Percentiles rank a stretch among this genome's conserved stretches.
These are phyloP conservation scores for Oryzias woworae DNA, from an alignment of 2,113 vertebrate species.

Conservation along the genomic window DNA sequence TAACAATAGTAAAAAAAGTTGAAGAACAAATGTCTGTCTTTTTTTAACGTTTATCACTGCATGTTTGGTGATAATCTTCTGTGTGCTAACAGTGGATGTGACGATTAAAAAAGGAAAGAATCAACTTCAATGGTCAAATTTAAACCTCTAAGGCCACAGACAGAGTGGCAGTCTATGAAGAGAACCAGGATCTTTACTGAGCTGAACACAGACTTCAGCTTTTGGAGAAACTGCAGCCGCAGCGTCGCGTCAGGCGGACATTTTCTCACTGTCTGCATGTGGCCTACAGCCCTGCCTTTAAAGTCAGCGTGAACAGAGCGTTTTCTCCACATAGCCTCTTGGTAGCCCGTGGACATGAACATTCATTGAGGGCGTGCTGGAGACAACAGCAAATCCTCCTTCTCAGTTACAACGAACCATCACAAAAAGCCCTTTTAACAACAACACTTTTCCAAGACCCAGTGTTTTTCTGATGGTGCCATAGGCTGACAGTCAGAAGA, in stretches of 20 bases:
- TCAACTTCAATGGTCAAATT: constrained; percentile 40
- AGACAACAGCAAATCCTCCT: constrained; percentile 31
- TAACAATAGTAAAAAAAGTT: constrained; percentile 74
- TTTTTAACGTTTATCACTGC: constrained; percentile 64
- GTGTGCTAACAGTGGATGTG: constrained; percentile 59
- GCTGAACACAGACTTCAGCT: constrained; percentile 37
- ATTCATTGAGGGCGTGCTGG: constrained; percentile 54
- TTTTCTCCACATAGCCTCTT: constrained; percentile 1
- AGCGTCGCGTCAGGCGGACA: constrained; percentile 40
- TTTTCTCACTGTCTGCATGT: constrained; percentile 25
- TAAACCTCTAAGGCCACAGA: constrained; percentile 56
- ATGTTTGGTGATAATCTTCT: constrained; percentile 75
- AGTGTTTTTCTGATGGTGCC: constrained; percentile 56
- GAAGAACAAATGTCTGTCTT: constrained; percentile 75
- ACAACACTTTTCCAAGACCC: constrained; percentile 35
- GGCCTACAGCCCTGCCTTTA: constrained; percentile 4
- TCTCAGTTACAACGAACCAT: constrained; percentile 43
- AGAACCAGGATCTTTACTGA: constrained; percentile 35
- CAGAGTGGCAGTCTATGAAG: constrained; percentile 55
- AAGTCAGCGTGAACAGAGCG: constrained; percentile 13
- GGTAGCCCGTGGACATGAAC: constrained; percentile 40
- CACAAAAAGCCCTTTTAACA: constrained; percentile 68
- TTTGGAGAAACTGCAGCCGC: constrained; percentile 45
- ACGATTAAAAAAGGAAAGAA: constrained; percentile 25
- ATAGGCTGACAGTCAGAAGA: constrained; percentile 48